Conservation (phyloP, 2,888 invertebrate species). For the Zonitis immaculata region DNA sequence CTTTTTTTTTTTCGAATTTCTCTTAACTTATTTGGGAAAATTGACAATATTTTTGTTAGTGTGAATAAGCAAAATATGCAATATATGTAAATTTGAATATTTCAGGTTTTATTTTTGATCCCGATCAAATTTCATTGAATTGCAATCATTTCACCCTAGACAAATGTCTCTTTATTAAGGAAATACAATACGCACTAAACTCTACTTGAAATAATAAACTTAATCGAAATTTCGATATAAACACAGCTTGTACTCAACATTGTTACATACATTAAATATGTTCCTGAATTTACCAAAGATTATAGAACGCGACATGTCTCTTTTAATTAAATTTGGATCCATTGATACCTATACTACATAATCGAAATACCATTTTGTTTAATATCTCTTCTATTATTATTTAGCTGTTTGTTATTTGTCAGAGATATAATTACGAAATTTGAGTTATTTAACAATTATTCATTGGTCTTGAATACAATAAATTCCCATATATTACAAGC, state of each 20-base stretch:
- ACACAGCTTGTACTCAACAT: slow-evolving; percentile 12
- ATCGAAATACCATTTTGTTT: slow-evolving; percentile 5
- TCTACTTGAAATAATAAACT: slow-evolving; percentile 20
- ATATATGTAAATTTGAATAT: no score
- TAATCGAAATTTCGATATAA: slow-evolving; percentile 20
- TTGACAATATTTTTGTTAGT: no score
- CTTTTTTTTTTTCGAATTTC: no score
- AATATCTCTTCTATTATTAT: background rate
- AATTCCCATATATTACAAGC: background rate
- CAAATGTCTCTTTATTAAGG: slow-evolving; percentile 25
- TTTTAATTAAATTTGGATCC: slow-evolving; percentile 17
- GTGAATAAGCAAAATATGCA: no score
- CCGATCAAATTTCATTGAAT: no score
- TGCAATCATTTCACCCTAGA: no score
- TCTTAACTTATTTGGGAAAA: no score
- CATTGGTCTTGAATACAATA: no score
- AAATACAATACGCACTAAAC: slow-evolving; percentile 10
- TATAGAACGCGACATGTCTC: slow-evolving; percentile 3
- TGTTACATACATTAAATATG: slow-evolving; percentile 18
- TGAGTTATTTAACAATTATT: no score
- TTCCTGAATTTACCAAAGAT: slow-evolving; percentile 7
- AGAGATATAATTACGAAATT: background rate
- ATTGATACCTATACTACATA: slow-evolving; percentile 11
- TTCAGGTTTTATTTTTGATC: no score
- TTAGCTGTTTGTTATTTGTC: background rate